Evolutionary conservation across 2,797 vertebrate species (phyloP).

Genomic region (Lindbergichthys nudifrons): DNA sequence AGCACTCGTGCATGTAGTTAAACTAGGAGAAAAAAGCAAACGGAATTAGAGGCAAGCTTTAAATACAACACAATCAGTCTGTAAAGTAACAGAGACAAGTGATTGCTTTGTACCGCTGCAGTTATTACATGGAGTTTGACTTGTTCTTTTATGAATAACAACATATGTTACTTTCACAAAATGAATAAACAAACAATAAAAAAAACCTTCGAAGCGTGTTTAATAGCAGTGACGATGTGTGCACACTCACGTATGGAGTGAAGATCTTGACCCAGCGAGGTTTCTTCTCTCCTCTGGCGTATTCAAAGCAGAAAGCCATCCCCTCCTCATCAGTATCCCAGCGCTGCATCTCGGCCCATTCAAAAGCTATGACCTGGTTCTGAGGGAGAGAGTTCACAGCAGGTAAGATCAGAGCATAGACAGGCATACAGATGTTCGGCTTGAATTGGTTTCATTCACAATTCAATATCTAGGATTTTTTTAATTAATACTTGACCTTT

Average conservation of each 20-base stretch:
- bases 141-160: neutral
- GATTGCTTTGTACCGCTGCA: neutral
- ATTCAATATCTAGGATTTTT: neutral
- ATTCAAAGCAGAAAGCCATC: constrained; percentile 98
- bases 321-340: constrained; percentile 99
- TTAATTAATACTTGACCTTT: no score
- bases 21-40: constrained; percentile 82
- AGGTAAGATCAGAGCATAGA: neutral
- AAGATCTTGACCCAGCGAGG: constrained; percentile 99
- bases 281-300: constrained; percentile 94
- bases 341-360: constrained; percentile 97
- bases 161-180: neutral
- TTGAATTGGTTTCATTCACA: neutral
- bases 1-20: constrained; percentile 99
- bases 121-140: neutral
- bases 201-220: neutral
- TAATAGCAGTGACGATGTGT: neutral
- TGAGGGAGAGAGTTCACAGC: constrained; percentile 55
- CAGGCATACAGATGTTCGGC: neutral
- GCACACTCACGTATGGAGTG: constrained; percentile 92
- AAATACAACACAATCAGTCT: neutral
- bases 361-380: constrained; percentile 97
- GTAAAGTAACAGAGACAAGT: neutral
- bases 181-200: neutral
- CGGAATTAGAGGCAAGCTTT: constrained; percentile 17